Conservation (phyloP, 2,797 vertebrate genomes). For the Forpus xanthops region DNA sequence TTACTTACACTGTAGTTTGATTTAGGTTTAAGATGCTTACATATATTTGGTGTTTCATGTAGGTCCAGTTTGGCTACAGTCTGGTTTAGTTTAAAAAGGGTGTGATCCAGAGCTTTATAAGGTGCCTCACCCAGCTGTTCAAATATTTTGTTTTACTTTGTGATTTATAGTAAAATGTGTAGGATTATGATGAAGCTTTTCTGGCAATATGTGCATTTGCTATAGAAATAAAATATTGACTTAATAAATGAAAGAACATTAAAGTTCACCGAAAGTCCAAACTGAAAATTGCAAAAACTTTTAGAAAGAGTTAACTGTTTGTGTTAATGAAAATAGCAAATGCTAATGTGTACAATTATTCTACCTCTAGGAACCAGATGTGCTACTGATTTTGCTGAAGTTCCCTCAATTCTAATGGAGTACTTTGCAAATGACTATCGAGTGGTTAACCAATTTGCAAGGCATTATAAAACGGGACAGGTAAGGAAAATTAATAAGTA, state of each 20-base stretch:
- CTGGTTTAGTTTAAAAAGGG: constrained; percentile 71
- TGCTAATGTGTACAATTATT: constrained; percentile 6
- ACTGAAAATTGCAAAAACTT: constrained; percentile 35
- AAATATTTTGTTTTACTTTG: constrained; percentile 79
- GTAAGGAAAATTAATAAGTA: constrained; percentile 70
- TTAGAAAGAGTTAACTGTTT: constrained; percentile 41
- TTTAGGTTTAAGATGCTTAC: constrained; percentile 61
- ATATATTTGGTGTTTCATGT: constrained; percentile 59
- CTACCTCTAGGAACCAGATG: constrained; percentile 89
- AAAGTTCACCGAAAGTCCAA: constrained; percentile 71
- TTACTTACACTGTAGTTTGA: constrained; percentile 54
- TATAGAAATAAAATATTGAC: constrained; percentile 74
- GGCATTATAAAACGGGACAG: constrained; percentile 95
- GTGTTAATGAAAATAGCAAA: constrained; percentile 27
- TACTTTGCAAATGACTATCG: constrained; percentile 96
- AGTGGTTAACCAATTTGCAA: constrained; percentile 94
- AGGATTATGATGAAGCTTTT: constrained; percentile 74
- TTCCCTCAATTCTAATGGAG: constrained; percentile 98
- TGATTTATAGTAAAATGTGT: constrained; percentile 73
- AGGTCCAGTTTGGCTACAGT: constrained; percentile 43
- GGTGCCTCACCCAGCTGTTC: constrained; percentile 76
- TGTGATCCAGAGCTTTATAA: constrained; percentile 70
- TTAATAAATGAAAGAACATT: constrained; percentile 67
- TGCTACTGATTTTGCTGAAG: constrained; percentile 97
- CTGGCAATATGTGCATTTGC: constrained; percentile 66